Percentiles rank a stretch among this genome's conserved stretches.
Evolutionary conservation across 1,140 invertebrate species (phyloP).

Genomic region (Cyphomyrmex costatus): DNA sequence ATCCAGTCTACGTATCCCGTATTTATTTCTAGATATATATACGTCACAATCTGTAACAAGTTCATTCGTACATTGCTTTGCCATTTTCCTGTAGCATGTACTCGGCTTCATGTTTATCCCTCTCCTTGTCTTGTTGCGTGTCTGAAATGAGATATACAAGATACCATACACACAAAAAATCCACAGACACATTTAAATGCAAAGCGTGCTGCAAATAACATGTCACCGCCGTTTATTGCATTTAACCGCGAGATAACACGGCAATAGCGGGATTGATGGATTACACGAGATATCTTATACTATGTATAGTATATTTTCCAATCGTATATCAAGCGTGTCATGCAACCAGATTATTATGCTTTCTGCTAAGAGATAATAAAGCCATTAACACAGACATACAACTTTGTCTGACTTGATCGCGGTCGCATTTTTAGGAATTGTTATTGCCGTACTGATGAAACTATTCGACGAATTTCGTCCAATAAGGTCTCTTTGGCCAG

Average conservation of each 20-base stretch:
- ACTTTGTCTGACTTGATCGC: background rate
- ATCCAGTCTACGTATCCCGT: slow-evolving; percentile 8
- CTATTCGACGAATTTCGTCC: slow-evolving; percentile 36
- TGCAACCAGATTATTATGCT: slow-evolving; percentile 11
- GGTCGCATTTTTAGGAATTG: background rate
- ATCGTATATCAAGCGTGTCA: background rate
- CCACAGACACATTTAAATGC: slow-evolving; percentile 43
- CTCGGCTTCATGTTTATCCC: slow-evolving; percentile 84
- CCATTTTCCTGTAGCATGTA: slow-evolving; percentile 84
- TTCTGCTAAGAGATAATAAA: background rate
- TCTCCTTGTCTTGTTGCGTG: slow-evolving; percentile 84
- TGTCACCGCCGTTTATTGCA: slow-evolving; percentile 10
- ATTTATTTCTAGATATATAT: slow-evolving; percentile 49
- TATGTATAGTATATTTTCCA: no score
- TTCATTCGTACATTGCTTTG: slow-evolving; percentile 83
- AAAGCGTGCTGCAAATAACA: slow-evolving; percentile 22
- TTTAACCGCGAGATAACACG: background rate
- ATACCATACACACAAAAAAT: slow-evolving; percentile 71
- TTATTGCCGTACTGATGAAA: background rate
- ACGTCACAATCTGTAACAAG: slow-evolving; percentile 71
- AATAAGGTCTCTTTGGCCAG: background rate
- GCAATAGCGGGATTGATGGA: slow-evolving; percentile 17
- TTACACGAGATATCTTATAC: background rate
- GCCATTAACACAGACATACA: background rate
- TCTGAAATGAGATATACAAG: slow-evolving; percentile 83